Evolutionary conservation across 2,797 vertebrate species (phyloP), one percentile per base, ranked within the genome.

Genomic region (Sorex maritimensis): DNA sequence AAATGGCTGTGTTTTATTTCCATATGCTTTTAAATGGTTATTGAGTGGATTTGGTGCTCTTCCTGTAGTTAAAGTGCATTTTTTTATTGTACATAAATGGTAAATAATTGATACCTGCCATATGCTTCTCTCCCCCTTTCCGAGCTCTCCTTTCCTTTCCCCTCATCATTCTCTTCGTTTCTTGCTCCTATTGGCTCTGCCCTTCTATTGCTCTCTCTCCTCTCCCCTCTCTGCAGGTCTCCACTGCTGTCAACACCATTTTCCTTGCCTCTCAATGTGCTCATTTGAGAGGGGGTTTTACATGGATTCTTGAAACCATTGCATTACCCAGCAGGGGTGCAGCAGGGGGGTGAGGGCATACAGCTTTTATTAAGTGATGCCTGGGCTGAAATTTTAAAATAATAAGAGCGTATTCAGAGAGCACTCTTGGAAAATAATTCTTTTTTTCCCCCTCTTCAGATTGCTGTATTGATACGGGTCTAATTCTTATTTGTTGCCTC

Each of bases 101-200:
- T 98, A 98, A 98, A 98, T 98, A 98, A 98, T 98, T 98, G 98
- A 98, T 98, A 98, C 98, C 98, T 98, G 98, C 98, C 98, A 98
- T 98, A 96, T 98, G 98, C 95, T 92, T 97, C 96, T 96, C 92
- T 93, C 92, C 88, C 93, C 95, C 97, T 96, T 95, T 97, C 95
- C 77, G 28, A 92, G 96, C 67, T 90, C 95, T 91, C 85, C 81
- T 84, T 96, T 87, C 91, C 81, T 94, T 92, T 79, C 65, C 28
- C 58, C 88, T 94, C 88, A 95, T 96, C 81, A 68, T 73, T 91
- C 46, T 28, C 77, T 69, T 83, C 41, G 24, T 79, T 96, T 97
- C 92, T 87, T 13, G 0, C 26, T 19, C 88, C 94, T 86, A 61
- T 95, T 95, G 91, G 52, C 78, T 26, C 23, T 85, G 89, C 63